phyloP scores from a whole-genome alignment of 1,140 invertebrate species.

The Ptiloglossa arizonensis region DNA sequence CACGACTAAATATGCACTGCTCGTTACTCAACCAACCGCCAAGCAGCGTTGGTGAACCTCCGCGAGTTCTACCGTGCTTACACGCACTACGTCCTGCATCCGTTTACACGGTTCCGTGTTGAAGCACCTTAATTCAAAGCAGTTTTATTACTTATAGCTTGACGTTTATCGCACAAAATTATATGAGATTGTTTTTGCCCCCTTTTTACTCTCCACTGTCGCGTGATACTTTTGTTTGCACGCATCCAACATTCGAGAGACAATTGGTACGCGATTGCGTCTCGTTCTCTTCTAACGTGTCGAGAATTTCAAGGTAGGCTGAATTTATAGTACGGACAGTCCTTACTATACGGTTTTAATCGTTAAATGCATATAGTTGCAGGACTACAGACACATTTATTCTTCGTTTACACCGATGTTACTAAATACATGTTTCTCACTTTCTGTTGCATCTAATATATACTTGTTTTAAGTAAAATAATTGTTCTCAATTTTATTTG shows the following conservation, averaged over 20 bases:
- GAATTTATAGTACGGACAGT: too few species aligned
- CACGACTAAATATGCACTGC: constrained; percentile 60
- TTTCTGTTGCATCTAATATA: too few species aligned
- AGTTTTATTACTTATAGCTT: constrained; percentile 46
- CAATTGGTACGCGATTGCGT: background rate
- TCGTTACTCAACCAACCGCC: constrained; percentile 62
- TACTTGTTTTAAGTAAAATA: too few species aligned
- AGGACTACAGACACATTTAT: too few species aligned
- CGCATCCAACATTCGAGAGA: background rate
- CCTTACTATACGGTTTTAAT: too few species aligned
- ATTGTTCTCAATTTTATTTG: too few species aligned
- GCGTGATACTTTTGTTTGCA: background rate
- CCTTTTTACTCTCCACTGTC: background rate
- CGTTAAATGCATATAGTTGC: too few species aligned
- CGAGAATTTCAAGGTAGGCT: too few species aligned
- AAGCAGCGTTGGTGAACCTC: constrained; percentile 52
- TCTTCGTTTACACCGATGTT: too few species aligned
- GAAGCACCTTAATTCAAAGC: constrained; percentile 52
- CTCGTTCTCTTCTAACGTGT: too few species aligned
- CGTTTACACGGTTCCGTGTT: constrained; percentile 42
- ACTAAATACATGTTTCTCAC: too few species aligned
- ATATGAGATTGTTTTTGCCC: constrained; percentile 13
- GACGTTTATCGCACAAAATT: constrained; percentile 53
- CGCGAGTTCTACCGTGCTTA: constrained; percentile 54
- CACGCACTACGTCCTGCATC: constrained; percentile 34